Base-by-base conservation (phyloP, 2,797 vertebrate genomes). In the Sebastes steindachneri region DNA sequence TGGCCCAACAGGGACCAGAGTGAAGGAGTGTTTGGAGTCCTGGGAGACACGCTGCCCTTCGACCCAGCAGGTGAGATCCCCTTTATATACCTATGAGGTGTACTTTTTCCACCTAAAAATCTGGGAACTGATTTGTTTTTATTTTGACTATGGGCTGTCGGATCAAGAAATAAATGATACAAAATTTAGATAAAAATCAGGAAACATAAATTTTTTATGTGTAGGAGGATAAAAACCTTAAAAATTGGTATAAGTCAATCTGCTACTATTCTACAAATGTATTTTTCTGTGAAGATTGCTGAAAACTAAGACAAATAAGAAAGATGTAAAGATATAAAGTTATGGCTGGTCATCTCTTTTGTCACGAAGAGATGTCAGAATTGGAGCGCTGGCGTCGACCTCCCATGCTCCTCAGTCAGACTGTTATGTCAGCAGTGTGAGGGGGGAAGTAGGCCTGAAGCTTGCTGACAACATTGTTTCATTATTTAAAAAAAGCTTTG, bases 1-100 rank as follows among this genome's bases (percentile, higher is more conserved):
- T 99, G 99, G 99, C 99, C 99, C 75, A 99, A 99, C 94, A 96
- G 98, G 80, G 98, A 99, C 92, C 99, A 99, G 95, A 98, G 94
- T n/a, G 99, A 99, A 48, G 94, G 94, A 11, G 87, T 92, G 78
- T 96, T 95, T 9, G 95, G 95, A 14, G 95, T 94, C 64, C 88
- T 99, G 93, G 98, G 98, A 84, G 98, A 99, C 91, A 95, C 98
- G 19, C 92, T 99, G 88, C 98, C 98, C 77, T 99, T 99, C 71
- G 99, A 99, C 91, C 99, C 99, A 64, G 99, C 98, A 96, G 99
- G 99, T 99, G 89, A 96, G 88, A 17, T 69, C 12, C 0, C 4
- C 68, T 14, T 25, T 60, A 17, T 15, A 25, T 57, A 11, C 10
- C 6, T 15, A 51, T 2, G 1, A 10, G 9, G 3, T n/a, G 5